Conservation (phyloP, 92 coral and sea anemone species). For the Zoanthus solanderi region DNA sequence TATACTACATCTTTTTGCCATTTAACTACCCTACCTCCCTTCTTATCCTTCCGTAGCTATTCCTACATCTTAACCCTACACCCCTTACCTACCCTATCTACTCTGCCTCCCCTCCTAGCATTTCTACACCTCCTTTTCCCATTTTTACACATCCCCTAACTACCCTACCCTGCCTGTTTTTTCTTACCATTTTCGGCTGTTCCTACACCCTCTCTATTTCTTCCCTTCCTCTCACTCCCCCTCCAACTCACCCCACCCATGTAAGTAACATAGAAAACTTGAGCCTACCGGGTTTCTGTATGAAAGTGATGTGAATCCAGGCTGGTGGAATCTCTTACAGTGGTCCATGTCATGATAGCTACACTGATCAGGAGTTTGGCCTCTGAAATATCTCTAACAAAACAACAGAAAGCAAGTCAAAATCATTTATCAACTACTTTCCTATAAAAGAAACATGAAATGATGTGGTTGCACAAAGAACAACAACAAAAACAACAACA, state of each 20-base stretch:
- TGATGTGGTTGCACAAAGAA: no score
- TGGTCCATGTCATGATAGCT: conserved; percentile 81
- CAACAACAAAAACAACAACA: no score
- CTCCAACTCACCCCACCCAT: not conserved
- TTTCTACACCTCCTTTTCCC: not conserved
- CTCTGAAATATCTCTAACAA: conserved; percentile 85
- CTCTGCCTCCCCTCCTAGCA: not conserved
- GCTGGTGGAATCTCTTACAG: conserved; percentile 88
- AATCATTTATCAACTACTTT: not conserved
- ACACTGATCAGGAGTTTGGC: conserved; percentile 71
- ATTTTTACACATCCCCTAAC: no score
- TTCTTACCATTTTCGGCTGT: not conserved
- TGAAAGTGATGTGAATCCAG: conserved; percentile 73
- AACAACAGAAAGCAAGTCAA: not conserved
- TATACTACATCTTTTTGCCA: no score
- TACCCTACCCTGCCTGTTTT: not conserved
- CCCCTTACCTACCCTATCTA: no score
- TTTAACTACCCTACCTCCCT: no score
- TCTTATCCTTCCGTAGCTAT: no score
- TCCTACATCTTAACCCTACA: no score
- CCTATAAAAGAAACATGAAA: not conserved
- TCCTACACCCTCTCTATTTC: not conserved
- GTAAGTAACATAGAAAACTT: not conserved
- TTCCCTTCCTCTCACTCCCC: no score
- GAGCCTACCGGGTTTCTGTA: conserved; percentile 92